phyloP scores from a whole-genome alignment of 2,888 invertebrate species.

The Scaptomyza tumidula region DNA sequence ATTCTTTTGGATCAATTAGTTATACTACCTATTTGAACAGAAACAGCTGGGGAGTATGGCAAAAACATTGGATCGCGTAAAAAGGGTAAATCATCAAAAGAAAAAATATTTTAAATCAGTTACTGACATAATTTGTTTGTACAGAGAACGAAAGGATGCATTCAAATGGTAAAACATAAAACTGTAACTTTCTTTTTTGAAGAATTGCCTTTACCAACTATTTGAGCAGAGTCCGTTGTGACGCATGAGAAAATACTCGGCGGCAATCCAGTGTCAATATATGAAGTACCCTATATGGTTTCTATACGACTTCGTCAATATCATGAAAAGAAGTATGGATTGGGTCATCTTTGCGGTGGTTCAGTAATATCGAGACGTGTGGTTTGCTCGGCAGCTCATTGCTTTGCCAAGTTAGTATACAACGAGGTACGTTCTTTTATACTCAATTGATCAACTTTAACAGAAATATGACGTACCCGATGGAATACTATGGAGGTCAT shows the following conservation, averaged over 20 bases:
- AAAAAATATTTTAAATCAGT: too few species aligned
- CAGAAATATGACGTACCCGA: conserved; percentile 34
- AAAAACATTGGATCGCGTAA: too few species aligned
- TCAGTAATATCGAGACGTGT: conserved; percentile 53
- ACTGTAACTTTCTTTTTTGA: rapidly evolving
- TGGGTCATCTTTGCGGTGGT: conserved; percentile 61
- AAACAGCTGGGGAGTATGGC: too few species aligned
- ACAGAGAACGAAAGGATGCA: too few species aligned
- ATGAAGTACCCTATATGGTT: conserved; percentile 48
- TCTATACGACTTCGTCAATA: conserved; percentile 47
- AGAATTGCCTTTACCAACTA: too few species aligned
- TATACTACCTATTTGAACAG: too few species aligned
- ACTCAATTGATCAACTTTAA: not conserved
- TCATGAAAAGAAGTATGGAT: conserved; percentile 39
- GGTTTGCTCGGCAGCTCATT: conserved; percentile 62
- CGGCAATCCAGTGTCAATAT: conserved; percentile 37
- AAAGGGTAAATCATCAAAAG: too few species aligned
- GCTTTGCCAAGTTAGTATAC: conserved; percentile 51
- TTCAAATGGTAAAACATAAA: not conserved
- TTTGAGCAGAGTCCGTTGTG: conserved; percentile 3
- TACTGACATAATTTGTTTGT: too few species aligned
- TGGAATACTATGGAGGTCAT: conserved; percentile 12
- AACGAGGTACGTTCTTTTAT: not conserved
- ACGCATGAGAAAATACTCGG: conserved; percentile 57
- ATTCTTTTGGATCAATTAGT: too few species aligned